A percentile compares a stretch with the other conserved stretches of the same genome.
These are phyloP conservation scores for Solea solea DNA, from an alignment of 2,113 vertebrate species.

Conservation along the genomic window DNA sequence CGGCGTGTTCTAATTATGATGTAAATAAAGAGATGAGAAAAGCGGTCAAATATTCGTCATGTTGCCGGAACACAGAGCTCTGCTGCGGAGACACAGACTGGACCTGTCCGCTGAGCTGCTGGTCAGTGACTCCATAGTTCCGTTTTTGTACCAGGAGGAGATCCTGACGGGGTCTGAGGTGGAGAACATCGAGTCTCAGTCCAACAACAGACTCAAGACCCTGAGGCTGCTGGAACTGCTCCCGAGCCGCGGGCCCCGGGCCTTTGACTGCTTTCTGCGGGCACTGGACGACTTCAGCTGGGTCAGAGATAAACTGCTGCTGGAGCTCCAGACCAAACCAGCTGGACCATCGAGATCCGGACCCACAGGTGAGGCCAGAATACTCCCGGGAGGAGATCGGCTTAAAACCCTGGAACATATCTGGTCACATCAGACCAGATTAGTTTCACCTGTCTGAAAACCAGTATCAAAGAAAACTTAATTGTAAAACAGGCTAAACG, in stretches of 20 bases:
- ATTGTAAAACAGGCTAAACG: too few relatives aligned
- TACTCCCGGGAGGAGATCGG: not conserved
- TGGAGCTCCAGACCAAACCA: conserved; percentile 30
- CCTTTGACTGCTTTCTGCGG: conserved; percentile 85
- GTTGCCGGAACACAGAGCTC: conserved; percentile 86
- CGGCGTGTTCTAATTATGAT: too few relatives aligned
- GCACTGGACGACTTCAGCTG: conserved; percentile 90
- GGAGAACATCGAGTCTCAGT: conserved; percentile 87
- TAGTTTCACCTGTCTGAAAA: too few relatives aligned
- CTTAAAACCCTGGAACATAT: not conserved
- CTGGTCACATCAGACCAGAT: too few relatives aligned
- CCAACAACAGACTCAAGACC: conserved; percentile 80
- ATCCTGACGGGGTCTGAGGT: conserved; percentile 85
- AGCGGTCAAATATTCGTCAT: conserved; percentile 63
- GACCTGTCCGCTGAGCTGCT: conserved; percentile 86
- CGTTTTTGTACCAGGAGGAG: conserved; percentile 91
- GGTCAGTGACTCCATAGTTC: conserved; percentile 87
- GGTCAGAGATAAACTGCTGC: conserved; percentile 85
- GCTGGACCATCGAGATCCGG: not conserved
- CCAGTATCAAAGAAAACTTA: too few relatives aligned
- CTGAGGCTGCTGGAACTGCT: conserved; percentile 89
- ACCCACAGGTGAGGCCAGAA: conserved; percentile 68
- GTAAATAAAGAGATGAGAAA: fast-evolving
- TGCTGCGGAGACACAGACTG: conserved; percentile 85
- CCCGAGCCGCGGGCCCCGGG: conserved; percentile 88